Percentiles rank a stretch among this genome's conserved stretches.
Evolutionary conservation across 2,113 vertebrate species (phyloP).

Genomic region (Crotalus helleri): DNA sequence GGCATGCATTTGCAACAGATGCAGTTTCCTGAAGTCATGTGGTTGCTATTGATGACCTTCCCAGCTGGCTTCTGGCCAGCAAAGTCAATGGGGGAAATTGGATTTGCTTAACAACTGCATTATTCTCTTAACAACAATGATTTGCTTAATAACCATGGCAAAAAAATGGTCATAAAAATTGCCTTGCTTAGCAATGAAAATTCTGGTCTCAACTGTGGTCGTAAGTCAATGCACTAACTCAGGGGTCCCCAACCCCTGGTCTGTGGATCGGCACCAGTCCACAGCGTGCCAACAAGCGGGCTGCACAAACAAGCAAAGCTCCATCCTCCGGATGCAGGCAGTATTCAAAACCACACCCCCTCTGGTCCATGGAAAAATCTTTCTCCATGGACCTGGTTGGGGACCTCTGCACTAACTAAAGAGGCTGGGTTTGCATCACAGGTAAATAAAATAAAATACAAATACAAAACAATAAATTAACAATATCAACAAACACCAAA

Average conservation of each 20-base stretch:
- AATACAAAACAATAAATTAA: background rate
- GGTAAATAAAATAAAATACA: background rate
- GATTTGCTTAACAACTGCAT: background rate
- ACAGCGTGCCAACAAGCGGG: no score
- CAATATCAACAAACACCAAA: background rate
- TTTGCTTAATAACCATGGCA: background rate
- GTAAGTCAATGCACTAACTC: no score
- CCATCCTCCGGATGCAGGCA: no score
- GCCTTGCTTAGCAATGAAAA: background rate
- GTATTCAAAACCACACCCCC: no score
- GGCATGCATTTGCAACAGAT: background rate
- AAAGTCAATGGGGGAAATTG: background rate
- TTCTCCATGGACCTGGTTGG: no score
- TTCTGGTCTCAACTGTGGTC: background rate
- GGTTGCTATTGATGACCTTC: background rate
- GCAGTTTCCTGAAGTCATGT: background rate
- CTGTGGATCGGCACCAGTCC: no score
- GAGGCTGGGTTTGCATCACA: background rate
- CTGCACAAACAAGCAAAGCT: no score
- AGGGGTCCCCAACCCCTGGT: no score
- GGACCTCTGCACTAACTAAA: no score
- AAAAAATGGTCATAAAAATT: background rate
- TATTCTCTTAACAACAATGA: background rate
- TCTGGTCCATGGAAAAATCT: no score
- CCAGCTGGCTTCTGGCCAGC: background rate